Conservation (phyloP, 2,113 vertebrate species). For the Microcebus lehilahytsara region DNA sequence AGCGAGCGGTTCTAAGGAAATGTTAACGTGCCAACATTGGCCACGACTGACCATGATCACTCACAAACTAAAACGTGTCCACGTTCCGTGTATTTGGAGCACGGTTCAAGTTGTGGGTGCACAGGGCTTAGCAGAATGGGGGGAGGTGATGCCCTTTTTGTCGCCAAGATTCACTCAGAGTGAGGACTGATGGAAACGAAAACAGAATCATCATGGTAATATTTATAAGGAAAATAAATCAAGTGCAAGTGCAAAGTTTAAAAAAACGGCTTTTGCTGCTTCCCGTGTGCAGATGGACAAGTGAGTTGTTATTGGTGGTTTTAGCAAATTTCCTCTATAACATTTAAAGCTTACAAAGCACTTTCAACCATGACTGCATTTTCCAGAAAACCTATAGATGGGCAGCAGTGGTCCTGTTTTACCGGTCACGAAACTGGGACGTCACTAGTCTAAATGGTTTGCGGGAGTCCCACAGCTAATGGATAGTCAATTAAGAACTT, state of each 20-base stretch:
- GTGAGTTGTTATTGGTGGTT: too few relatives aligned
- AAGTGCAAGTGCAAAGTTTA: fast-evolving
- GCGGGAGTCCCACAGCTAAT: background rate
- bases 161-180: background rate
- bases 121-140: background rate
- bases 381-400: background rate
- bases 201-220: background rate
- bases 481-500: background rate
- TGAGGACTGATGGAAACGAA: background rate
- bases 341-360: background rate
- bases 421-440: background rate
- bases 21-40: fast-evolving
- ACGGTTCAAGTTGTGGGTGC: background rate
- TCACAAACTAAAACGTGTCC: background rate
- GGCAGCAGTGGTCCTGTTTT: background rate
- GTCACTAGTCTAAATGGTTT: fast-evolving
- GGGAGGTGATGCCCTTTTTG: background rate
- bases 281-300: background rate
- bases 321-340: background rate
- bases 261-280: fast-evolving
- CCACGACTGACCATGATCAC: fast-evolving
- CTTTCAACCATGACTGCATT: background rate
- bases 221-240: background rate
- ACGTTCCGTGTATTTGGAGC: background rate
- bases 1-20: background rate